Percentiles rank a stretch among this genome's conserved stretches.
Conservation (phyloP, 1,140 invertebrate genomes). For the Littorina saxatilis region DNA sequence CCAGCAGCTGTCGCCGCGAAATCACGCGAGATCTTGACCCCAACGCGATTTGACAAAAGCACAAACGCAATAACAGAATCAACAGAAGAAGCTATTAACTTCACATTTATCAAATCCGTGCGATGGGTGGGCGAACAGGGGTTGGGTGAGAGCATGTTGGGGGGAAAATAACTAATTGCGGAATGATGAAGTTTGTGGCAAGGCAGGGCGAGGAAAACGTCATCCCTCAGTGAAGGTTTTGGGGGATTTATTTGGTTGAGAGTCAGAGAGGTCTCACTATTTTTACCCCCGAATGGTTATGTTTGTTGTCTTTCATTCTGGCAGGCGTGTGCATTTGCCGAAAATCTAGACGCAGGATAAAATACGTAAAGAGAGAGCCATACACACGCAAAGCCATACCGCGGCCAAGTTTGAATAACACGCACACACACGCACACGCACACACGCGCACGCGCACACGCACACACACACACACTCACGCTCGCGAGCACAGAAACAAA, state of each 20-base stretch:
- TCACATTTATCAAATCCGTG: not conserved
- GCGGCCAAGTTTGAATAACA: no score
- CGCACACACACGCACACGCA: no score
- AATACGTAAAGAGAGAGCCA: no score
- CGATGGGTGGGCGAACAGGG: not conserved
- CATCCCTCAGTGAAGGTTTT: not conserved
- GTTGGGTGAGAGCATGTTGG: not conserved
- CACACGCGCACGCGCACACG: no score
- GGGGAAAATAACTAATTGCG: not conserved
- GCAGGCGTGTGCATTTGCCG: no score
- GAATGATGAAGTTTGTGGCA: not conserved
- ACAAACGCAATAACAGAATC: constrained; percentile 2
- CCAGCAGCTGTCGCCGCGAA: not conserved
- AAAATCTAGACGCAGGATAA: no score
- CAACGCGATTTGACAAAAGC: not conserved
- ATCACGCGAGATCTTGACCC: not conserved
- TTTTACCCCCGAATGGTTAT: no score
- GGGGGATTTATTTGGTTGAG: not conserved
- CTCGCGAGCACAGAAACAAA: no score
- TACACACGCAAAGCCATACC: no score
- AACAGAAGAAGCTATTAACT: not conserved
- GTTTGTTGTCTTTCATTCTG: no score
- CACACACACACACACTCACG: no score
- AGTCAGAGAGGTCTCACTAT: not conserved
- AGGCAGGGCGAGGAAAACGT: not conserved